Percentiles rank a stretch among this genome's conserved stretches.
Conservation (phyloP, 2,797 vertebrate genomes). For the Pangasius djambal region DNA sequence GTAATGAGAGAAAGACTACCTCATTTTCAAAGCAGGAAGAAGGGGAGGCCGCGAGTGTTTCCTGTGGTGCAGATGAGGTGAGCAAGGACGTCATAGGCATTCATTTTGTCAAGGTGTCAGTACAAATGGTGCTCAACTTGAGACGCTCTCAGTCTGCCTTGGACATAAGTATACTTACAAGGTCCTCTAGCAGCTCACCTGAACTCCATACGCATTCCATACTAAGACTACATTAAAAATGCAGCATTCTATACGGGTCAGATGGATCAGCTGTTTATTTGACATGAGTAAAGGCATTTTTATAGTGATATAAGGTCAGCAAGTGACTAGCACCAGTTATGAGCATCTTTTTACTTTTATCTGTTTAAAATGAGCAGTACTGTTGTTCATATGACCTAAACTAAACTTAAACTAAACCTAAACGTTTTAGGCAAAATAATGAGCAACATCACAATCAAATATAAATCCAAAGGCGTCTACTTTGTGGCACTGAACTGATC, state of each 20-base stretch:
- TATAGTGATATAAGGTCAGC: background rate
- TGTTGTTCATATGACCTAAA: background rate
- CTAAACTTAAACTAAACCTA: no score
- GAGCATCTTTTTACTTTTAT: background rate
- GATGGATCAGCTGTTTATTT: background rate
- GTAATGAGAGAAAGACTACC: constrained; percentile 59
- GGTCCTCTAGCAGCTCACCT: background rate
- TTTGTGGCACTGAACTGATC: background rate
- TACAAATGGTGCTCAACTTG: constrained; percentile 45
- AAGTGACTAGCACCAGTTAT: background rate
- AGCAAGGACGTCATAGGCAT: constrained; percentile 77
- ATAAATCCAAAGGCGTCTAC: background rate
- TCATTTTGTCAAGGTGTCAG: constrained; percentile 67
- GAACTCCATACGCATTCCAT: background rate
- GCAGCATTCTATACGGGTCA: background rate
- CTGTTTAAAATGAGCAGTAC: background rate
- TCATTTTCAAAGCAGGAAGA: constrained; percentile 81
- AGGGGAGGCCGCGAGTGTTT: constrained; percentile 80
- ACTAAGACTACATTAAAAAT: background rate
- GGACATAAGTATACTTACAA: background rate
- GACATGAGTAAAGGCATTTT: background rate
- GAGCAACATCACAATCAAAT: background rate
- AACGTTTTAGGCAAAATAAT: background rate
- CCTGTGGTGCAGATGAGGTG: constrained; percentile 83
- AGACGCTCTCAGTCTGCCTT: background rate